A percentile compares a stretch with the other conserved stretches of the same genome.
Evolutionary conservation across 2,888 invertebrate species (phyloP).

Genomic region (Drosophila dives): DNA sequence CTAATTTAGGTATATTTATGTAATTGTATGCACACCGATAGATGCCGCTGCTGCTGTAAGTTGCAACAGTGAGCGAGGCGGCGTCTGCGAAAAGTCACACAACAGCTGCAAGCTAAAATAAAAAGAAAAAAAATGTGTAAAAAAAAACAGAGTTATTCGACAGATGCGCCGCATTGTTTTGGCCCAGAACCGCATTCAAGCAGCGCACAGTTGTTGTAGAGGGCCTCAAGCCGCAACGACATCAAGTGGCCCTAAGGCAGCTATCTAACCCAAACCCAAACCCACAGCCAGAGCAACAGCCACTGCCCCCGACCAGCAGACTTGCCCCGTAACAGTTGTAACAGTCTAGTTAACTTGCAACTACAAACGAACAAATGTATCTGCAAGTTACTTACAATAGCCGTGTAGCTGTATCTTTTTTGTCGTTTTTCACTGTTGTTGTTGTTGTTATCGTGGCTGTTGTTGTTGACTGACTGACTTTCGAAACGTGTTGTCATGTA

Average conservation of each 20-base stretch:
- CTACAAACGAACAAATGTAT: conserved; percentile 71
- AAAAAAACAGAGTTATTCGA: conserved; percentile 32
- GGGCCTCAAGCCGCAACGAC: conserved; percentile 37
- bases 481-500: conserved; percentile 80
- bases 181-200: conserved; percentile 79
- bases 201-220: conserved; percentile 38
- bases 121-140: background rate
- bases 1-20: conserved; percentile 53
- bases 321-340: conserved; percentile 55
- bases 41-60: conserved; percentile 17
- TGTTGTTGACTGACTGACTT: conserved; percentile 67
- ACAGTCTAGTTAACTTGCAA: conserved; percentile 78
- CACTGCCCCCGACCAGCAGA: background rate
- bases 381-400: conserved; percentile 59
- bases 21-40: conserved; percentile 14
- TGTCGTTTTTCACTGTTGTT: conserved; percentile 33
- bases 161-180: conserved; percentile 70
- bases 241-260: conserved; percentile 54
- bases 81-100: conserved; percentile 63
- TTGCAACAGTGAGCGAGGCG: conserved; percentile 57
- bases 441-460: conserved; percentile 12
- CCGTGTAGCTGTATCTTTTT: conserved; percentile 43
- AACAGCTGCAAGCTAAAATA: conserved; percentile 36
- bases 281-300: background rate
- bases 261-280: background rate